Conservation (phyloP, 2,888 invertebrate genomes). For the Trichopoda pennipes region DNA sequence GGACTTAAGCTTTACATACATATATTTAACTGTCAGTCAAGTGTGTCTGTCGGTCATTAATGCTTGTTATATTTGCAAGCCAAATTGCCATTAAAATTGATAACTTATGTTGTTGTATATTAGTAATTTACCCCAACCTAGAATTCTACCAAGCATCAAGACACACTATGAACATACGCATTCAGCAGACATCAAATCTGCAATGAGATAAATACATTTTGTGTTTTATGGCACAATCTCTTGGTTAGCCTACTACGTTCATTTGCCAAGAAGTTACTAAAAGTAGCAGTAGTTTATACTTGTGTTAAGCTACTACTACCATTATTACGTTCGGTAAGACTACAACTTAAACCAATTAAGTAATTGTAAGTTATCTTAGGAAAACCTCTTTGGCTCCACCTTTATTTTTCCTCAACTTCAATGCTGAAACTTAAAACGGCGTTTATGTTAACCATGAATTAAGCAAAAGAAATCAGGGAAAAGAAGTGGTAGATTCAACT, state of each 20-base stretch:
- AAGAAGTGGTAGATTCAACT: constrained; percentile 6
- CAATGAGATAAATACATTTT: constrained; percentile 26
- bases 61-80: constrained; percentile 31
- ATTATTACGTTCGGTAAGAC: constrained; percentile 16
- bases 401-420: constrained; percentile 12
- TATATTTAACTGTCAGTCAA: constrained; percentile 37
- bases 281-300: constrained; percentile 7
- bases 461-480: constrained; percentile 17
- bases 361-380: constrained; percentile 67
- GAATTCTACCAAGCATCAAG: constrained; percentile 3
- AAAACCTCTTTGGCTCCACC: constrained; percentile 59
- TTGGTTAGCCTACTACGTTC: neutral
- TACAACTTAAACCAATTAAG: constrained; percentile 59
- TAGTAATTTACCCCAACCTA: constrained; percentile 51
- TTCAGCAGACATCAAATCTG: constrained; percentile 24
- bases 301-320: neutral
- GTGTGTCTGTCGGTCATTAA: constrained; percentile 45
- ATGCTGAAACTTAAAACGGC: constrained; percentile 59
- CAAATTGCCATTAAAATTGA: constrained; percentile 64
- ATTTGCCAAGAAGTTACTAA: neutral
- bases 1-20: neutral
- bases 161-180: constrained; percentile 14
- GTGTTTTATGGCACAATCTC: constrained; percentile 28
- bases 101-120: constrained; percentile 54
- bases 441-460: constrained; percentile 55